Base-by-base conservation (phyloP, 2,888 invertebrate genomes). In the Melinaea marsaeus region DNA sequence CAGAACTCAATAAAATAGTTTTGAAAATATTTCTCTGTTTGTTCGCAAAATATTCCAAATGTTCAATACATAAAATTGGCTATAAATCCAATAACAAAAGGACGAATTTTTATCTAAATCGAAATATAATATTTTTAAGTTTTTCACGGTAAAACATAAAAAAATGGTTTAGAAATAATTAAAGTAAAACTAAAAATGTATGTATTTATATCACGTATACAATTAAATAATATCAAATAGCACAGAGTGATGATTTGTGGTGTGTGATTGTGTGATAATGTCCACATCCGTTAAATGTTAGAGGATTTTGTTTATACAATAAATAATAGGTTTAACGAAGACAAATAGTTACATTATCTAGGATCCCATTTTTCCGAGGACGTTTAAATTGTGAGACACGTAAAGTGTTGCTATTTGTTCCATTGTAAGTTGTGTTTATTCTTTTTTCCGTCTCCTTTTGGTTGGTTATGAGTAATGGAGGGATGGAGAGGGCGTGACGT, bases 331-430 rank as follows among this genome's bases (percentile, higher is more conserved):
- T 82, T 82, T 83, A 78, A 75, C 71, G 69, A 73, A 81, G 84
- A 86, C 82, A 79, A 78, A 85, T 85, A 82, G 83, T 70, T 78
- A 81, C 86, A 83, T 84, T 86, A 85, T 79, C 78, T 79, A 77
- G 80, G 80, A 82, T 81, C 79, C 83, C 83, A 84, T 84, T 81
- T 84, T 81, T 79, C 78, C 71, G 75, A 51, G 78, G 79, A 78
- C 83, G 78, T 84, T 86, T 85, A 84, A 84, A 83, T 85, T 85
- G 84, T 81, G 83, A 80, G 82, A 81, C 83, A 83, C 84, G 81
- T 85, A 86, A 83, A 87, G 86, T 85, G 87, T 84, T 81, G 75
- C 81, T 81, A 86, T 88, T 86, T 86, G 82, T 86, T 84, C 80
- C 74, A 71, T 77, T 81, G 81, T 80, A 82, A 83, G 81, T 83